Conservation (phyloP, 1,140 invertebrate genomes). For the Drosophila seguyi region DNA sequence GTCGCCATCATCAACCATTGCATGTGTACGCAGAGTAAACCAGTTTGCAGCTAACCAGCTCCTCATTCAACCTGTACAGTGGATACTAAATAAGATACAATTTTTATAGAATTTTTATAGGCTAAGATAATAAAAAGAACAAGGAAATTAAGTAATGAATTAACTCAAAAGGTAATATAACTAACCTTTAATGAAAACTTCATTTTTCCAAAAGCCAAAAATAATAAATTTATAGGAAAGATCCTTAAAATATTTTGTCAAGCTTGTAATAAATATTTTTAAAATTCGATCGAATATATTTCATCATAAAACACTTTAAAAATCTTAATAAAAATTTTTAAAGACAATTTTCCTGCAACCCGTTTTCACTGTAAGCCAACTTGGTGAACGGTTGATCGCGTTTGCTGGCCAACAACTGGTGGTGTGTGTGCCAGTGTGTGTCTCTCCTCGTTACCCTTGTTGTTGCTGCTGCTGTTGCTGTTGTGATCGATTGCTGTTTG, state of each 20-base stretch:
- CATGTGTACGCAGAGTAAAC: conserved; percentile 64
- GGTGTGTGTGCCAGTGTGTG: conserved; percentile 31
- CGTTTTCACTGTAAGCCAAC: conserved; percentile 25
- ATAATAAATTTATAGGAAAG: neutral
- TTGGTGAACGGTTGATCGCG: conserved; percentile 58
- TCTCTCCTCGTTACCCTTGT: conserved; percentile 54
- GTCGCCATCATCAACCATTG: conserved; percentile 55
- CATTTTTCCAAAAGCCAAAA: neutral
- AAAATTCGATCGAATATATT: neutral
- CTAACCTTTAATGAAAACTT: no score
- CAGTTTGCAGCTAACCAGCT: conserved; percentile 61
- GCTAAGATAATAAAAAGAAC: neutral
- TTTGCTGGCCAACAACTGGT: conserved; percentile 53
- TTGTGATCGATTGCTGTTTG: conserved; percentile 82
- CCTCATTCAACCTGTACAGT: conserved; percentile 45
- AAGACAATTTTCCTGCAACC: neutral
- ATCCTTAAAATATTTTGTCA: neutral
- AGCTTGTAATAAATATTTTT: neutral
- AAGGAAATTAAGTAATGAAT: no score
- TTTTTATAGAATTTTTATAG: neutral
- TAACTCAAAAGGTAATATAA: no score
- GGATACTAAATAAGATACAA: neutral
- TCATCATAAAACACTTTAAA: neutral
- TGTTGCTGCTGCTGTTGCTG: conserved; percentile 52
- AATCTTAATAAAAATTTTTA: no score